A percentile compares a stretch with the other conserved stretches of the same genome.
These are phyloP conservation scores for Pelochelys cantorii DNA, from an alignment of 2,797 vertebrate genomes.

Conservation along the genomic window DNA sequence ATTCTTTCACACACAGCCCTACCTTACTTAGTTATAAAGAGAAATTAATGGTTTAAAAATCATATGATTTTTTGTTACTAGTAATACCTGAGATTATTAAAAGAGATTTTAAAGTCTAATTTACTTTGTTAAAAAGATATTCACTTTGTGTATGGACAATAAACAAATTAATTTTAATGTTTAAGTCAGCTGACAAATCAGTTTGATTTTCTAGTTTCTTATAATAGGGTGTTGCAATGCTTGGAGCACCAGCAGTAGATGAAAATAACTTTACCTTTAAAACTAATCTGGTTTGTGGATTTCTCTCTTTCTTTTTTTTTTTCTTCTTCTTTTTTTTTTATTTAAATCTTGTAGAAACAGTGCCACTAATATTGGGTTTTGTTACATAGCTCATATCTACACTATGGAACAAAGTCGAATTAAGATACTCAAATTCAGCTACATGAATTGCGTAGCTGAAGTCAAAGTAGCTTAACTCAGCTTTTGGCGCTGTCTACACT, in stretches of 20 bases:
- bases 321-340: neutral
- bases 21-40: neutral
- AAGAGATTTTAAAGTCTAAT: neutral
- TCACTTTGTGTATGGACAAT: neutral
- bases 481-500: no score
- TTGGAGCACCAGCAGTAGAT: neutral
- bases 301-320: neutral
- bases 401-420: no score
- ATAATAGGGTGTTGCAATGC: accelerated
- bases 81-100: neutral
- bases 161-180: neutral
- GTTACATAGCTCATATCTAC: neutral
- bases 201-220: neutral
- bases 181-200: neutral
- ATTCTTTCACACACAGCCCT: accelerated
- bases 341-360: neutral
- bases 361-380: neutral
- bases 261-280: neutral
- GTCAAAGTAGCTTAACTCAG: no score
- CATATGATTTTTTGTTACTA: neutral
- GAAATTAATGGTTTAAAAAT: neutral
- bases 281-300: neutral
- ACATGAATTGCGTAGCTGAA: no score
- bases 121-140: neutral
- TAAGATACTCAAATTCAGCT: no score